A percentile compares a stretch with the other conserved stretches of the same genome.
These are phyloP conservation scores for Caradrina clavipalpis DNA, from an alignment of 2,888 invertebrate genomes.

Conservation along the genomic window DNA sequence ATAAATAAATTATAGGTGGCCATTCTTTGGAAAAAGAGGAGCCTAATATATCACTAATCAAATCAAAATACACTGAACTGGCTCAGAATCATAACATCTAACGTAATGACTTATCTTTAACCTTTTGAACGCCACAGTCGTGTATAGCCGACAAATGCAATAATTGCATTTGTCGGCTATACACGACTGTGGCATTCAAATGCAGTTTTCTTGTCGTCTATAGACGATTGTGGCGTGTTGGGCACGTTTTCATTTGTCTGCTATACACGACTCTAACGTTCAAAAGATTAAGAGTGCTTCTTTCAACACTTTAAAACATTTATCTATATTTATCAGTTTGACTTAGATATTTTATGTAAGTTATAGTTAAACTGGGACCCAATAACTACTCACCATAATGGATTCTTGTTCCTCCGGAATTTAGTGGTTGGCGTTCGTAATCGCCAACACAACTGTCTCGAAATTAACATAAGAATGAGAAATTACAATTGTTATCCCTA, in stretches of 20 bases:
- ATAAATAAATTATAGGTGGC: neutral
- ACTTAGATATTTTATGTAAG: neutral
- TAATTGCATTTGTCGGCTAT: too few species aligned
- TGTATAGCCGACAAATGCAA: too few species aligned
- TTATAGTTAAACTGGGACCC: neutral
- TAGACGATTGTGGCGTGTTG: too few species aligned
- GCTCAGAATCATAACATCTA: neutral
- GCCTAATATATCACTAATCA: neutral
- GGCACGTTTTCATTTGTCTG: too few species aligned
- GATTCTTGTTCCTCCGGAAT: slow-evolving; percentile 44
- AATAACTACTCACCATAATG: slow-evolving; percentile 69
- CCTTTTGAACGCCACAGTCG: too few species aligned
- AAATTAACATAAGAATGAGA: slow-evolving; percentile 73
- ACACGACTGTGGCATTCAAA: too few species aligned
- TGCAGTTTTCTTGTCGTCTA: too few species aligned
- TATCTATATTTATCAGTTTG: neutral
- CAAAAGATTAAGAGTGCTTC: neutral
- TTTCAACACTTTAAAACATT: slow-evolving; percentile 8
- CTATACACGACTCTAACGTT: too few species aligned
- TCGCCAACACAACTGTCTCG: slow-evolving; percentile 81
- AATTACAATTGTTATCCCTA: slow-evolving; percentile 79
- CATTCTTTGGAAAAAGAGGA: neutral
- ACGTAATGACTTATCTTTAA: slow-evolving; percentile 17
- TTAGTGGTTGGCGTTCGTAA: slow-evolving; percentile 76
- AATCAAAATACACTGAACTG: slow-evolving; percentile 12